These are phyloP conservation scores for Mionectes olivaceus DNA, from an alignment of 2,797 vertebrate species.

Conservation along the genomic window DNA sequence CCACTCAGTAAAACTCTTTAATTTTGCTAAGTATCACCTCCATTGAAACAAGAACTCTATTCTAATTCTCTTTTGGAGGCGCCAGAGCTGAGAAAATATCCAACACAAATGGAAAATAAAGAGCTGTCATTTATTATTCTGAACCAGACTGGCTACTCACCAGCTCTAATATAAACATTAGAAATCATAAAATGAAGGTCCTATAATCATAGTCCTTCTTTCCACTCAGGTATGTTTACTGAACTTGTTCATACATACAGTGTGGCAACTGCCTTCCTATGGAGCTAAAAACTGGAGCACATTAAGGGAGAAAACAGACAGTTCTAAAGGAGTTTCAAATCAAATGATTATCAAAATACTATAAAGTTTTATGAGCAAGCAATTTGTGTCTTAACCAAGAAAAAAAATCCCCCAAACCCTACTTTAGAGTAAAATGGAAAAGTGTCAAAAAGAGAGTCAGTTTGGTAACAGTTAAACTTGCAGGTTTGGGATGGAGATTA, in stretches of 20 bases:
- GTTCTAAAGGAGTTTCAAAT: background rate
- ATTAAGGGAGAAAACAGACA: background rate
- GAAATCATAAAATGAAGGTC: background rate
- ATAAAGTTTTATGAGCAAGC: background rate
- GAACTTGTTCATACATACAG: background rate
- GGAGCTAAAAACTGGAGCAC: background rate
- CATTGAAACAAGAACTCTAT: background rate
- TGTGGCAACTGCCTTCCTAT: background rate
- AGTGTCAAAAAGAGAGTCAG: background rate
- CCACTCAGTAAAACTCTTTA: background rate
- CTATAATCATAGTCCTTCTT: slow-evolving; percentile 9
- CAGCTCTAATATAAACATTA: slow-evolving; percentile 7
- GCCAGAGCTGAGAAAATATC: background rate
- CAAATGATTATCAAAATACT: background rate
- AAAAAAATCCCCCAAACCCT: background rate
- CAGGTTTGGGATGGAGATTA: background rate
- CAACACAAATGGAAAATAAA: slow-evolving; percentile 8
- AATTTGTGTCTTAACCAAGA: background rate
- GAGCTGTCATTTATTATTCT: slow-evolving; percentile 6
- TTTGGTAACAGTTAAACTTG: slow-evolving; percentile 23
- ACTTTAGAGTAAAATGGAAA: slow-evolving; percentile 22
- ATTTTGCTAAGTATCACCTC: background rate
- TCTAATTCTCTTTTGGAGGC: background rate
- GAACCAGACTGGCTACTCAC: background rate
- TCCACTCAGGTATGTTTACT: slow-evolving; percentile 17